Base-by-base conservation (phyloP, 2,797 vertebrate species). In the Poeciliopsis turneri region DNA sequence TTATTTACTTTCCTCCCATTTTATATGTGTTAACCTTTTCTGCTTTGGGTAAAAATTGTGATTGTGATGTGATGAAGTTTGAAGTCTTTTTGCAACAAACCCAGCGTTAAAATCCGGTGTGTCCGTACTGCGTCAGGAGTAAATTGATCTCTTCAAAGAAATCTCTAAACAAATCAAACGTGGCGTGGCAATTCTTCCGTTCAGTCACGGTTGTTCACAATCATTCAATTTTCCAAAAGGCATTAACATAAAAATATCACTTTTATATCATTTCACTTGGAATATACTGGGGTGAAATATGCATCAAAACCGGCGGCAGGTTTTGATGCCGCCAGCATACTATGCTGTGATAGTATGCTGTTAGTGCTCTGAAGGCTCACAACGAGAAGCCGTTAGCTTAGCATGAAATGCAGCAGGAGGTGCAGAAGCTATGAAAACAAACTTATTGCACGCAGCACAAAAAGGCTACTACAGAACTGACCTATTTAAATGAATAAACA, bases 291-390 rank as follows among this genome's bases (percentile, higher is more conserved):
- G 18, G 33, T 18, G 3, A 61, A 61, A 33, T 61, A 3, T 16
- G 18, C 30, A 61, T 1, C 30, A 30, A 30, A 30, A 30, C 30
- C 30, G 30, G 30, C 30, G 30, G 30, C 30, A 30, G 30, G 30
- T 30, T 30, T 30, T 30, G 30, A 30, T 30, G 30, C 30, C n/a
- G n/a, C n/a, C 30, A 30, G 30, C 30, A 30, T 30, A 30, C 30
- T 30, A 30, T 30, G 30, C 28, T 61, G n/a, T n/a, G n/a, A 57
- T n/a, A n/a, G 59, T 68, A n/a, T 28, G n/a, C 43, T 68, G 10
- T 79, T 1, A 1, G 20, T 79, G 69, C 4, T 13, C 61, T 72
- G 11, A 81, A 73, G 39, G 10, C 68, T 72, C 43, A 71, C 72
- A 45, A 30, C 66, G 2, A 15, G 47, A 75, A 43, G 33, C 57